Base-by-base conservation (phyloP, 2,888 invertebrate species). In the Cerastis leucographa region DNA sequence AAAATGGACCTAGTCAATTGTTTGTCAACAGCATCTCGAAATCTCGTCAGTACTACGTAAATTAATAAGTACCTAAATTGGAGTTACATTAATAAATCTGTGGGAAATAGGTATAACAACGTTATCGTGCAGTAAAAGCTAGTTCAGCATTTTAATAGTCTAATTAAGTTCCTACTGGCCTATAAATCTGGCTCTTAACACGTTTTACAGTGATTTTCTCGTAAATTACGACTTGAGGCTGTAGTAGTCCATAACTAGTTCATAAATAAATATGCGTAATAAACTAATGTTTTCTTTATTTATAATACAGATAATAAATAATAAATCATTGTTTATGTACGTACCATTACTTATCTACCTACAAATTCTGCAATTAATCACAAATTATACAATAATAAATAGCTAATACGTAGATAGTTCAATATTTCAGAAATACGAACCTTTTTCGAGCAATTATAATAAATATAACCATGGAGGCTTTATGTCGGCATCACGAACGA, bases 401-500 rank as follows among this genome's bases (percentile, higher is more conserved):
- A 77, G 29, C 9, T n/a, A 40, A 12, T 66, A 51, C 17, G 14
- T 22, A 71, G 29, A 3, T n/a, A 56, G 17, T 25, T 49, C 51
- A 35, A n/a, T 77, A 51, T 65, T 66, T 64, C 14, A 40, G 42
- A 49, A 59, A 22, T 17, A 12, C 40, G 62, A 74, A 84, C 71
- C 59, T 49, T 69, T 78, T 76, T 78, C 54, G 69, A 76, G 76
- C 67, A 78, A 83, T 87, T 79, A 74, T 2, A 64, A 8, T 17
- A 25, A 64, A 8, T 17, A 25, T n/a, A 54, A 25, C 78, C 79
- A 77, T 87, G 85, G 85, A 93, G 92, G 92, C 92, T 92, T 85
- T 87, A 84, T 81, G 89, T 87, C 87, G 81, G 87, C 90, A 90
- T 92, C 91, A 91, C 91, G 93, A 91, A 85, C 83, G 77, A 71